phyloP scores from a whole-genome alignment of 2,888 invertebrate genomes.

The Coronaproctus castanopsis region DNA sequence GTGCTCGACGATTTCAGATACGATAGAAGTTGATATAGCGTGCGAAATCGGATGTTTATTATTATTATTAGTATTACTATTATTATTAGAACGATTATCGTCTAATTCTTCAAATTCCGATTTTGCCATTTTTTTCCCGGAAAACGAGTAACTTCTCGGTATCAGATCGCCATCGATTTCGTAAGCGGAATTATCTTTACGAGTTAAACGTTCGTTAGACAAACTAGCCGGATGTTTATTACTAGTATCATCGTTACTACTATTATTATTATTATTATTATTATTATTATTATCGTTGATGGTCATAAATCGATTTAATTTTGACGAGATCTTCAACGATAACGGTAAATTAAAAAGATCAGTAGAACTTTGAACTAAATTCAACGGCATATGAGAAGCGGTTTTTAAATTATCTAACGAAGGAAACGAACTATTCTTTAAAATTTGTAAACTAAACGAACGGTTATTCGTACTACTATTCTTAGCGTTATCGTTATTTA shows the following conservation, averaged over 20 bases:
- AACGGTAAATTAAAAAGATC: not conserved
- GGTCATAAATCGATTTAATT: not conserved
- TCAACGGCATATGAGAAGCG: not conserved
- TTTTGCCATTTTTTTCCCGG: constrained; percentile 27
- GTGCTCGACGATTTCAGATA: constrained; percentile 9
- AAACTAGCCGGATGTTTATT: no score
- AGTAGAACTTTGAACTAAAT: not conserved
- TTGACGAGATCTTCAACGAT: not conserved
- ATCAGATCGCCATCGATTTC: constrained; percentile 28
- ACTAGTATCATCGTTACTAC: no score
- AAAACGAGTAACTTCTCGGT: constrained; percentile 28
- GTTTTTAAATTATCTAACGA: not conserved
- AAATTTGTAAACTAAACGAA: not conserved
- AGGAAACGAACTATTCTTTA: not conserved
- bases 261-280: no score
- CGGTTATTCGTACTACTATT: not conserved
- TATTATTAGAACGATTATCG: no score
- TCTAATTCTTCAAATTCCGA: constrained; percentile 20
- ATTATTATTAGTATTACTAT: constrained; percentile 18
- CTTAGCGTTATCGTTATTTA: not conserved
- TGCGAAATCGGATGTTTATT: constrained; percentile 27
- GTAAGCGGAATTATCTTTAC: constrained; percentile 5
- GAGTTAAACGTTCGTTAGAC: not conserved
- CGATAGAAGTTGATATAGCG: constrained; percentile 24
- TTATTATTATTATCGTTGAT: not conserved